phyloP scores from a whole-genome alignment of 2,888 invertebrate genomes.

The Andrena marginata region DNA sequence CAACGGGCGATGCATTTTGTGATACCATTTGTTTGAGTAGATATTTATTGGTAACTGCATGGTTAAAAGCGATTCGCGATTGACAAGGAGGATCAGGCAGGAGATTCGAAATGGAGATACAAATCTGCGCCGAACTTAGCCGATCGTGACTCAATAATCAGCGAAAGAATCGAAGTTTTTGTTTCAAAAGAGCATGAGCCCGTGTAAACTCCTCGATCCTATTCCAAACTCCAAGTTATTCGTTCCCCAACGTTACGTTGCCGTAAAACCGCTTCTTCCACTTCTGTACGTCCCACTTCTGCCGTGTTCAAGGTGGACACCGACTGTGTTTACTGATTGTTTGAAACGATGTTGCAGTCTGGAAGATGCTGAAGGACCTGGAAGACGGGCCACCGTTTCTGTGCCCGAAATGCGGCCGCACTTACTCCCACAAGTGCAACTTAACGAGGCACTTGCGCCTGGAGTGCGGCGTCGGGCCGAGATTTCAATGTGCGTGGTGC shows the following conservation, averaged over 20 bases:
- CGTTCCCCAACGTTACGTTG: constrained; percentile 31
- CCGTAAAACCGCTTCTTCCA: constrained; percentile 48
- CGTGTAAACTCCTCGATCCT: constrained; percentile 25
- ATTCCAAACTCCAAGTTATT: neutral
- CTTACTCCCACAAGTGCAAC: constrained; percentile 82
- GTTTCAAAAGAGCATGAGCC: constrained; percentile 51
- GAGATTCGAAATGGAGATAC: too few species aligned
- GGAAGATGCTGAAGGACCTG: constrained; percentile 70
- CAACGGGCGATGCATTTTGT: too few species aligned
- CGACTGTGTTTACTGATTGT: constrained; percentile 33
- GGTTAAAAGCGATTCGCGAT: too few species aligned
- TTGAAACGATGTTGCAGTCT: constrained; percentile 69
- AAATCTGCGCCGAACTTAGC: too few species aligned
- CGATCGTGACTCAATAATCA: too few species aligned
- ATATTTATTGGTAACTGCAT: too few species aligned
- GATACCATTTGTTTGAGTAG: too few species aligned
- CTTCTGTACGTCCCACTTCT: constrained; percentile 14
- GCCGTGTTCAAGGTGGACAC: neutral
- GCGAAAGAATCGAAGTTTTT: neutral
- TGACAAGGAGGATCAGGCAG: too few species aligned
- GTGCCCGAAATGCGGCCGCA: constrained; percentile 80
- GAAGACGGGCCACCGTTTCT: constrained; percentile 78
- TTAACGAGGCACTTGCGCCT: constrained; percentile 80
- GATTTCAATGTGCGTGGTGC: constrained; percentile 81
- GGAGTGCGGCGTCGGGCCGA: constrained; percentile 83